Evolutionary conservation across 2,888 invertebrate species (phyloP).

Genomic region (Thumatha senex): DNA sequence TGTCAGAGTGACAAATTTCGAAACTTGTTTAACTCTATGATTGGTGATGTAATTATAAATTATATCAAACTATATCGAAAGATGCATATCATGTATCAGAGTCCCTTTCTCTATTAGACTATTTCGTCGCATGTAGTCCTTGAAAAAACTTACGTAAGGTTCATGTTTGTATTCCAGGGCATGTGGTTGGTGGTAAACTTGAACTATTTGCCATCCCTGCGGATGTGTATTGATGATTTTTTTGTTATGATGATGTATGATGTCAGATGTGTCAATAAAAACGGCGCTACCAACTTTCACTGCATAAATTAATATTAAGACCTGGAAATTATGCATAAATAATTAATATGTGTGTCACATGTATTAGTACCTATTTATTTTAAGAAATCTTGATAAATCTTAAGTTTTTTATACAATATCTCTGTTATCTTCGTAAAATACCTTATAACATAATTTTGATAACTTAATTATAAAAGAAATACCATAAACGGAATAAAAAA

Average conservation of each 20-base stretch:
- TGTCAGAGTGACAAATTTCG: constrained; percentile 19
- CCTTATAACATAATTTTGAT: no score
- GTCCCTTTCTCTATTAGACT: constrained; percentile 28
- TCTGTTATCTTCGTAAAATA: no score
- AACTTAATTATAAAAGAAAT: no score
- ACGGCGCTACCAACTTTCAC: constrained; percentile 54
- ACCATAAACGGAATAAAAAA: no score
- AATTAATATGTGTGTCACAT: neutral
- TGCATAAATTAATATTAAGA: constrained; percentile 55
- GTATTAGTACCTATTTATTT: no score
- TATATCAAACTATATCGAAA: constrained; percentile 21
- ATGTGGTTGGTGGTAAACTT: constrained; percentile 61
- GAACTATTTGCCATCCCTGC: constrained; percentile 62
- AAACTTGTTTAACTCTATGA: constrained; percentile 18
- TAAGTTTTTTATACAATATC: no score
- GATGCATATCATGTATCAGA: constrained; percentile 22
- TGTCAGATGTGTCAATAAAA: constrained; percentile 50
- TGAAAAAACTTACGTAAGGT: constrained; percentile 59
- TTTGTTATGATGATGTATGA: constrained; percentile 21
- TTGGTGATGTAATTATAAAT: constrained; percentile 29
- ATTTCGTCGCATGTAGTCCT: constrained; percentile 24
- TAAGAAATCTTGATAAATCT: no score
- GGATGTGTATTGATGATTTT: constrained; percentile 25
- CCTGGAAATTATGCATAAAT: constrained; percentile 40
- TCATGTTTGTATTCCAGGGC: constrained; percentile 53